These are phyloP conservation scores for Campopleginae sp. DNA, from an alignment of 2,888 invertebrate genomes.

Conservation along the genomic window DNA sequence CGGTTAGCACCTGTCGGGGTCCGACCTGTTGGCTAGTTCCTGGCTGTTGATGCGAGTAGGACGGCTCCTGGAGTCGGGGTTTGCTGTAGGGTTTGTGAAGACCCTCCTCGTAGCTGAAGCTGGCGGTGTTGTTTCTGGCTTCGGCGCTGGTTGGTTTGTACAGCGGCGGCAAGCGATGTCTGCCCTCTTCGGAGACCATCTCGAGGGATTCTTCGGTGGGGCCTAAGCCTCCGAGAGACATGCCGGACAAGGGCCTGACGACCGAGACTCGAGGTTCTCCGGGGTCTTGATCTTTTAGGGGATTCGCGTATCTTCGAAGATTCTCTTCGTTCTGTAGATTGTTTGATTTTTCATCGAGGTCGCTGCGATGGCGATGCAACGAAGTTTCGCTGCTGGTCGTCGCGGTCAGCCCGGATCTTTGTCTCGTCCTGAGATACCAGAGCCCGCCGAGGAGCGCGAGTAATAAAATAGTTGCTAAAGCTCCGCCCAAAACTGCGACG, in stretches of 20 bases:
- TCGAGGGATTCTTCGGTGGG: constrained; percentile 87
- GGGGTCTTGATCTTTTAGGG: constrained; percentile 88
- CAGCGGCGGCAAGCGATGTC: constrained; percentile 86
- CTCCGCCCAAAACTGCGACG: constrained; percentile 80
- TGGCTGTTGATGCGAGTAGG: constrained; percentile 80
- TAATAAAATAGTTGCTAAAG: constrained; percentile 77
- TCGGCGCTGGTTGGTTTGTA: constrained; percentile 95
- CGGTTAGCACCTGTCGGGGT: constrained; percentile 82
- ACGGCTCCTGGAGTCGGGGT: constrained; percentile 81
- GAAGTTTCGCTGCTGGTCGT: constrained; percentile 83
- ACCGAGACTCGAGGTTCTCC: constrained; percentile 86
- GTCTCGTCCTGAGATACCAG: constrained; percentile 79
- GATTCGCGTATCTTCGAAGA: constrained; percentile 92
- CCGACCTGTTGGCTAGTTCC: constrained; percentile 80
- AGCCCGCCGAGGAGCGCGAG: constrained; percentile 78
- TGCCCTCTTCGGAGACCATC: constrained; percentile 86
- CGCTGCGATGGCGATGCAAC: constrained; percentile 87
- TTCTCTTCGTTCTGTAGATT: constrained; percentile 97
- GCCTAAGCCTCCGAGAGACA: constrained; percentile 84
- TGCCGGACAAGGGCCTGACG: constrained; percentile 84
- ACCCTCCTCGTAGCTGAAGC: constrained; percentile 83
- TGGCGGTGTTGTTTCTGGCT: constrained; percentile 93
- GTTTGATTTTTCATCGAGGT: constrained; percentile 92
- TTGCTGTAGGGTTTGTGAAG: constrained; percentile 83
- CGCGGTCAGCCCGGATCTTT: constrained; percentile 80